Percentiles rank a stretch among this genome's conserved stretches.
phyloP scores from a whole-genome alignment of 2,113 vertebrate species.

The Nansenia antarctica region DNA sequence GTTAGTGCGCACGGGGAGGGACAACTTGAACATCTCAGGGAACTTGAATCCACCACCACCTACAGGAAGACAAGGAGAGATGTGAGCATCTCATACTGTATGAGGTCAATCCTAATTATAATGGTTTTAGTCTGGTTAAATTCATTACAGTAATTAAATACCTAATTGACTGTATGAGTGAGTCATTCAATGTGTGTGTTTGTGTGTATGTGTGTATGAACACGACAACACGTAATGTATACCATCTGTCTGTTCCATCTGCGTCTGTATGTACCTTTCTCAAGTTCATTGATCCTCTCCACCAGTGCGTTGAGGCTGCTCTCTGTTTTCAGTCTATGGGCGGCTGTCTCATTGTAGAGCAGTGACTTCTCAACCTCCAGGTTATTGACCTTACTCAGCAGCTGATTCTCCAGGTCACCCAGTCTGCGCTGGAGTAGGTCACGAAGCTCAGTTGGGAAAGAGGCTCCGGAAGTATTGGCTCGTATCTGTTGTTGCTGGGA shows the following conservation, averaged over 20 bases:
- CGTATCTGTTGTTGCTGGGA: slow-evolving; percentile 86
- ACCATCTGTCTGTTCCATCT: neutral
- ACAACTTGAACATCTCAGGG: slow-evolving; percentile 94
- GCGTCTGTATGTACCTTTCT: slow-evolving; percentile 81
- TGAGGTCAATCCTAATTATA: neutral
- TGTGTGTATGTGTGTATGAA: neutral
- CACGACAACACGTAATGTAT: neutral
- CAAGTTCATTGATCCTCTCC: slow-evolving; percentile 89
- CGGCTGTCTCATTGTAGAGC: slow-evolving; percentile 90
- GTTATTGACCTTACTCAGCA: slow-evolving; percentile 89
- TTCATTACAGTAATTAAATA: neutral
- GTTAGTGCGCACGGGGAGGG: slow-evolving; percentile 93
- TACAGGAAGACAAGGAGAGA: slow-evolving; percentile 25
- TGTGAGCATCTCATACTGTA: too few species aligned
- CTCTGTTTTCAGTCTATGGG: slow-evolving; percentile 89
- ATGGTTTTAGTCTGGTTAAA: neutral
- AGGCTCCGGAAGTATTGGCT: slow-evolving; percentile 80
- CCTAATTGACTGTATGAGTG: neutral
- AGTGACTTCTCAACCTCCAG: slow-evolving; percentile 91
- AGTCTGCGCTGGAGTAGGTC: slow-evolving; percentile 90
- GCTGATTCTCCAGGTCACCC: slow-evolving; percentile 89
- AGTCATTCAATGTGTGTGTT: neutral
- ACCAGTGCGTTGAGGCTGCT: slow-evolving; percentile 85
- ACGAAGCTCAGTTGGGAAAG: slow-evolving; percentile 85
- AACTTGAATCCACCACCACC: slow-evolving; percentile 87